Percentiles rank a stretch among this genome's conserved stretches.
phyloP scores from a whole-genome alignment of 2,888 invertebrate genomes.

The Eupithecia tripunctaria region DNA sequence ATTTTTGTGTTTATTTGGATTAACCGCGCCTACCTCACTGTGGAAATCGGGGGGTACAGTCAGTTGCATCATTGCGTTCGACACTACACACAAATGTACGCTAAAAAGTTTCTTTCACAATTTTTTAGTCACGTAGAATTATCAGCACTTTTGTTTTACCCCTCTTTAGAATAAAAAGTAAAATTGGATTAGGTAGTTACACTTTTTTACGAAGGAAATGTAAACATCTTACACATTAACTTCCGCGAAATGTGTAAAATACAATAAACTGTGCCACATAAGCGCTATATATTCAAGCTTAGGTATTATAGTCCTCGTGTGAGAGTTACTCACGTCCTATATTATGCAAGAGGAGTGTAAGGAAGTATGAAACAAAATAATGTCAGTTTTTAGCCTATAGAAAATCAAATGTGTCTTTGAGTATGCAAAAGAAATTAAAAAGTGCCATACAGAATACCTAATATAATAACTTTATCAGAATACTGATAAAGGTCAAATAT shows the following conservation, averaged over 20 bases:
- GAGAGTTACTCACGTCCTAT: not conserved
- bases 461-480: no score
- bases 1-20: conserved; percentile 83
- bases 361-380: not conserved
- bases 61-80: conserved; percentile 86
- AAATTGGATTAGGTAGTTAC: not conserved
- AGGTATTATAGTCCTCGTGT: not conserved
- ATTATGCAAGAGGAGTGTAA: not conserved
- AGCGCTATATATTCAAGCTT: not conserved
- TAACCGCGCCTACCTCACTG: conserved; percentile 73
- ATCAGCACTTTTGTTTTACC: conserved; percentile 74
- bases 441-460: no score
- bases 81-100: conserved; percentile 85
- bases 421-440: not conserved
- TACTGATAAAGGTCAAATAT: not conserved
- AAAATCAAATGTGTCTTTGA: not conserved
- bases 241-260: conserved; percentile 3
- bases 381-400: not conserved
- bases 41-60: conserved; percentile 74
- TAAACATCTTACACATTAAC: not conserved
- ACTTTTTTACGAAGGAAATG: conserved; percentile 12
- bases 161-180: conserved; percentile 64
- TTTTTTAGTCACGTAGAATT: conserved; percentile 65
- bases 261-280: conserved; percentile 18
- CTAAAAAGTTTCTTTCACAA: conserved; percentile 79